Percentiles rank a stretch among this genome's conserved stretches.
Conservation (phyloP, 2,797 vertebrate genomes). For the Sibirionetta formosa region DNA sequence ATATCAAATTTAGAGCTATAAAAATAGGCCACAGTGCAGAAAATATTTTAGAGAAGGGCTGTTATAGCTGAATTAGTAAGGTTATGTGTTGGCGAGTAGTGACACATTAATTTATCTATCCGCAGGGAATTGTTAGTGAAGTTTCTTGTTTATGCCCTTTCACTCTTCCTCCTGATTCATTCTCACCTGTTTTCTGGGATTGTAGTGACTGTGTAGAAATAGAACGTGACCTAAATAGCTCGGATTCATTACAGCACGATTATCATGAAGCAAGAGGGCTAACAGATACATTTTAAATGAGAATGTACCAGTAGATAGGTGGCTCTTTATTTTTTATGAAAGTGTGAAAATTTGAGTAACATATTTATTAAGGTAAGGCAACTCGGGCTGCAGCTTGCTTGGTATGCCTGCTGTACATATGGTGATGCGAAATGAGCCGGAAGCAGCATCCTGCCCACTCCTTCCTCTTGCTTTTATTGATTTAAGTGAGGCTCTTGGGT, state of each 20-base stretch:
- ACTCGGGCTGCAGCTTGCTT: background rate
- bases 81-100: background rate
- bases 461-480: slow-evolving; percentile 39
- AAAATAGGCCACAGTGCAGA: background rate
- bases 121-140: background rate
- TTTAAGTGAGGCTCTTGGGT: slow-evolving; percentile 31
- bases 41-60: background rate
- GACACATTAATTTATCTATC: slow-evolving; percentile 18
- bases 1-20: slow-evolving; percentile 27
- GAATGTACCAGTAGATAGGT: background rate
- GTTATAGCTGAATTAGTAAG: background rate
- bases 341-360: slow-evolving; percentile 4
- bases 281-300: background rate
- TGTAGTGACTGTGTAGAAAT: background rate
- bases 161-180: slow-evolving; percentile 4
- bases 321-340: background rate
- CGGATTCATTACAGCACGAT: background rate
- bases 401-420: background rate
- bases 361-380: slow-evolving; percentile 1
- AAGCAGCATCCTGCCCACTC: background rate
- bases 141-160: slow-evolving; percentile 21
- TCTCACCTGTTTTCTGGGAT: background rate
- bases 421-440: background rate
- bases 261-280: background rate
- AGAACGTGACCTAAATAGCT: background rate